phyloP scores from a whole-genome alignment of 1,140 invertebrate species.

The Lepeophtheirus salmonis region DNA sequence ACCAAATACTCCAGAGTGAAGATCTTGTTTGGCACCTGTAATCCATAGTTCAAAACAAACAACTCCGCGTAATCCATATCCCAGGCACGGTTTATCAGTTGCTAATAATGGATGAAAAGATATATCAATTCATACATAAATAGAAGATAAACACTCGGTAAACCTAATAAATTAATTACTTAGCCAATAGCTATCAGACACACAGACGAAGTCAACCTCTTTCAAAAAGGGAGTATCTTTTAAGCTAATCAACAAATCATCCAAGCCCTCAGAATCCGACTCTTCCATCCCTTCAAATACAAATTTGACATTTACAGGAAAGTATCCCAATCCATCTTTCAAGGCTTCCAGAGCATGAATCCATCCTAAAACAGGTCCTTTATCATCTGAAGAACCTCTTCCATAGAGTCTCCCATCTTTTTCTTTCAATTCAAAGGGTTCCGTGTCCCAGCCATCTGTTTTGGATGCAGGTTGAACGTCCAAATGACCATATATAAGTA shows the following conservation, averaged over 20 bases:
- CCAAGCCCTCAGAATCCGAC: conserved; percentile 79
- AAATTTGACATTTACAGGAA: conserved; percentile 49
- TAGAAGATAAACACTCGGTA: no score
- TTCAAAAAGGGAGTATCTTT: conserved; percentile 54
- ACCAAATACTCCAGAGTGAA: conserved; percentile 88
- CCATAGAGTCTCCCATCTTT: conserved; percentile 18
- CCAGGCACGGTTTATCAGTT: conserved; percentile 72
- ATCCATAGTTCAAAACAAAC: conserved; percentile 81
- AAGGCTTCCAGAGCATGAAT: conserved; percentile 28
- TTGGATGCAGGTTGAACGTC: conserved; percentile 15
- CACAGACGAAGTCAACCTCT: conserved; percentile 78
- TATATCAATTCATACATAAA: no score
- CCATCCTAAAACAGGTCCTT: conserved; percentile 25
- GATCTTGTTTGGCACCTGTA: conserved; percentile 66
- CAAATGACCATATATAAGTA: conserved; percentile 15
- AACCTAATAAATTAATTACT: no score
- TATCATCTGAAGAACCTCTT: conserved; percentile 24
- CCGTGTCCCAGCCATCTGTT: conserved; percentile 10
- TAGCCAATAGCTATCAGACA: conserved; percentile 97
- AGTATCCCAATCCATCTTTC: conserved; percentile 27
- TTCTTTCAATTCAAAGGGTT: conserved; percentile 24
- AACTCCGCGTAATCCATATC: conserved; percentile 83
- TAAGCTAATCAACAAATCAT: conserved; percentile 52
- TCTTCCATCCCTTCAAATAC: conserved; percentile 77
- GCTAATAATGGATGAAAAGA: background rate